These are phyloP conservation scores for Eupithecia inturbata DNA, from an alignment of 2,888 invertebrate genomes.

Conservation along the genomic window DNA sequence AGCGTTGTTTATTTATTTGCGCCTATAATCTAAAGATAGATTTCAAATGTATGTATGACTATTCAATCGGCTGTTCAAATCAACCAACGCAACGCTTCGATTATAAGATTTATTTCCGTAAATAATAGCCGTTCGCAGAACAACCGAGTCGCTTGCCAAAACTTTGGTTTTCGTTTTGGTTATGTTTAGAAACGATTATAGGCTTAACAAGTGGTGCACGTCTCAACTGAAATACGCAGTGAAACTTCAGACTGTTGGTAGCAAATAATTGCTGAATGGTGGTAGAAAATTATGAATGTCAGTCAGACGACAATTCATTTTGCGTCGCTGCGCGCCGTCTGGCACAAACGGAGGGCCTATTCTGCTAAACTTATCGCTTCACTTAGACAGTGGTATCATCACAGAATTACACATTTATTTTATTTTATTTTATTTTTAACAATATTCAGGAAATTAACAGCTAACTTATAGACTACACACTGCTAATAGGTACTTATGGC, in stretches of 20 bases:
- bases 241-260: not conserved
- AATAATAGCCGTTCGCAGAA: conserved; percentile 36
- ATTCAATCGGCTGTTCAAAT: conserved; percentile 24
- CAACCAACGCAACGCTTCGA: conserved; percentile 21
- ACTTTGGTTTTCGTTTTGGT: conserved; percentile 35
- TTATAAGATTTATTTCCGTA: conserved; percentile 35
- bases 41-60: not conserved
- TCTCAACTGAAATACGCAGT: not conserved
- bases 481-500: too few species aligned
- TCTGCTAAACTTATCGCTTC: too few species aligned
- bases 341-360: too few species aligned
- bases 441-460: too few species aligned
- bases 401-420: too few species aligned
- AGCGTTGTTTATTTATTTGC: not conserved
- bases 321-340: too few species aligned
- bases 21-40: not conserved
- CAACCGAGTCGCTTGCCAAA: conserved; percentile 27
- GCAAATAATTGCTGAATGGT: too few species aligned
- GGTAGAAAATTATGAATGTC: too few species aligned
- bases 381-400: too few species aligned
- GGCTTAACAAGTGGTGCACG: not conserved
- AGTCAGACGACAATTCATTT: too few species aligned
- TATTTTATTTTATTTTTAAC: too few species aligned
- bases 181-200: conserved; percentile 27
- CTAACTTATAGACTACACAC: too few species aligned